Evolutionary conservation across 2,888 invertebrate species (phyloP), one percentile per base, ranked within the genome.

Genomic region (Leuctra nigra): DNA sequence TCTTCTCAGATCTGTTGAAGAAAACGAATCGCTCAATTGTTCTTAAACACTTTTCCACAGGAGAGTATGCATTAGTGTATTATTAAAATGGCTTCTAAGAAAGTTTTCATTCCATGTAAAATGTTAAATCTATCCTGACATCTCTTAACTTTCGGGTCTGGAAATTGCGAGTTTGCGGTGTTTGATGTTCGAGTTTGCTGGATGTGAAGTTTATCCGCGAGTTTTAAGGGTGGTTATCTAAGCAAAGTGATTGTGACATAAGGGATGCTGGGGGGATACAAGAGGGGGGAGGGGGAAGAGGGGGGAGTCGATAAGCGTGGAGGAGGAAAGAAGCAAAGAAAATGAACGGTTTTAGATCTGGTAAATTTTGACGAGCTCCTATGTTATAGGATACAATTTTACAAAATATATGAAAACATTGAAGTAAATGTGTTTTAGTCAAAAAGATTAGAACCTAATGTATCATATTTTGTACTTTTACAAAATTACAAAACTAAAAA

Each of bases 81-180:
- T n/a, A n/a, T n/a, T n/a, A n/a, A n/a, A n/a, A n/a, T n/a, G n/a
- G n/a, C n/a, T n/a, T n/a, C n/a, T n/a, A n/a, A n/a, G n/a, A n/a
- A n/a, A n/a, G n/a, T n/a, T 20, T 50, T 33, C 35, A 50, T 50
- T 50, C 18, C 35, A 50, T 35, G 33, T 50, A 4, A 50, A 20
- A 50, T 50, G 33, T 20, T 14, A 50, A 50, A 50, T 50, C 29
- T 35, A 22, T 18, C 35, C 22, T 50, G 50, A 50, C 50, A 35
- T 50, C 33, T 50, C 33, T 50, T 50, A 50, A 50, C 50, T 50
- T 50, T 11, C 35, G 33, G 44, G 54, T 41, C 50, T 33, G 54
- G 50, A 54, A 46, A 48, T 54, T 52, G 53, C 6, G 16, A 6
- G 38, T 9, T 9, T 13, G 23, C 38, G 38, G 25, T 18, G 16